A percentile compares a stretch with the other conserved stretches of the same genome.
Conservation (phyloP, 2,113 vertebrate species). For the Dasypus novemcinctus region DNA sequence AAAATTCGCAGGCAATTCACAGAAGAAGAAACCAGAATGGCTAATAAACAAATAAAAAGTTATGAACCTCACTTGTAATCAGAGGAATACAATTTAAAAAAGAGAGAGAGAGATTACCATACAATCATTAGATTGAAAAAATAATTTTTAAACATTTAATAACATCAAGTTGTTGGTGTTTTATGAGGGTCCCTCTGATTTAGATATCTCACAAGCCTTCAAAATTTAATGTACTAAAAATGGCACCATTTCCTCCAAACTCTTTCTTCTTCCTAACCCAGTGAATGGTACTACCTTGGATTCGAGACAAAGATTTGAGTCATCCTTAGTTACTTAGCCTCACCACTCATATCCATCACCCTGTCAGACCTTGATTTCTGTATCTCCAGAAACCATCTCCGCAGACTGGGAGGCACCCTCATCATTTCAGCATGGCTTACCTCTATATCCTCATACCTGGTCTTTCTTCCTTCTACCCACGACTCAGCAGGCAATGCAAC, state of each 20-base stretch:
- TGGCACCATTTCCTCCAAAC: background rate
- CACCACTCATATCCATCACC: background rate
- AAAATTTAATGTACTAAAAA: background rate
- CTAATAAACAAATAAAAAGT: background rate
- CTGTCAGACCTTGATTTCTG: background rate
- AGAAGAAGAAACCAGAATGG: background rate
- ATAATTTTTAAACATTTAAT: background rate
- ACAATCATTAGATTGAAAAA: background rate
- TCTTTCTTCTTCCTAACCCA: background rate
- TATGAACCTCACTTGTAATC: background rate
- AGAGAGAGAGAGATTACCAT: background rate
- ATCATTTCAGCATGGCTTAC: background rate
- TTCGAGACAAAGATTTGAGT: background rate
- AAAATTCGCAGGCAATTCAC: background rate
- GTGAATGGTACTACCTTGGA: background rate
- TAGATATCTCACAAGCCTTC: background rate
- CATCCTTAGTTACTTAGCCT: no score
- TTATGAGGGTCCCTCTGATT: background rate
- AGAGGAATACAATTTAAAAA: background rate
- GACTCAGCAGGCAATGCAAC: background rate
- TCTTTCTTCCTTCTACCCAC: no score
- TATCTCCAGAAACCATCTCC: background rate
- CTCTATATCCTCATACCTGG: background rate
- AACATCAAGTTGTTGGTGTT: background rate
- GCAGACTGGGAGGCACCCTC: background rate